Evolutionary conservation across 2,888 invertebrate genomes (phyloP), one percentile per base, ranked within the genome.

Genomic region (Protophormia terraenovae): DNA sequence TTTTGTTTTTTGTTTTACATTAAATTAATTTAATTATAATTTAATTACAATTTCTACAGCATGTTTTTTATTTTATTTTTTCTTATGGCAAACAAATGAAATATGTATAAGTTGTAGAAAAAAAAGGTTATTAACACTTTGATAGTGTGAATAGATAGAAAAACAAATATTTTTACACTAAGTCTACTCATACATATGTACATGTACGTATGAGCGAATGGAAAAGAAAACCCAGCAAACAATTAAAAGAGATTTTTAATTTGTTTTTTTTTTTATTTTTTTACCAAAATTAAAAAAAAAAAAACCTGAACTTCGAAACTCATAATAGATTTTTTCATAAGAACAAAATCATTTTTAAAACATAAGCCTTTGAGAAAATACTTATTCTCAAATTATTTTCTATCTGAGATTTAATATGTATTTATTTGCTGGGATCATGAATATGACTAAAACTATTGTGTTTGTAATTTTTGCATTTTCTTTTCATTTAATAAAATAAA

Each of bases 61-160:
- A 16, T 53, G 47, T 47, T 41, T 50, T 10, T 47, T 47, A n/a
- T n/a, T 41, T 41, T n/a, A 27, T 32, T 73, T 41, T 60, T 24
- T n/a, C 50, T 50, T 66, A 27, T 10, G 38, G 27, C 14, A 38
- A 64, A 8, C 53, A 66, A 62, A 35, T 14, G n/a, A 73, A n/a
- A 32, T 7, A n/a, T 32, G 10, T 32, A 24, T 22, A 47, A 73
- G 47, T 41, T 55, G 35, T 27, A 67, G 6, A 22, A 22, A 78
- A 58, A 69, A 78, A 72, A 79, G 79, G 79, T 79, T 79, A 79
- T 79, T 79, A 79, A 79, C 79, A 79, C 72, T 72, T 72, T 19
- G 27, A 19, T 27, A 64, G 64, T 64, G 53, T 79, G 72, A 64
- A 64, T 64, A 55, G 62, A 55, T 24, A 58, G 12, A 10, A 24